Evolutionary conservation across 2,888 invertebrate species (phyloP).

Genomic region (Drosophila rellima): DNA sequence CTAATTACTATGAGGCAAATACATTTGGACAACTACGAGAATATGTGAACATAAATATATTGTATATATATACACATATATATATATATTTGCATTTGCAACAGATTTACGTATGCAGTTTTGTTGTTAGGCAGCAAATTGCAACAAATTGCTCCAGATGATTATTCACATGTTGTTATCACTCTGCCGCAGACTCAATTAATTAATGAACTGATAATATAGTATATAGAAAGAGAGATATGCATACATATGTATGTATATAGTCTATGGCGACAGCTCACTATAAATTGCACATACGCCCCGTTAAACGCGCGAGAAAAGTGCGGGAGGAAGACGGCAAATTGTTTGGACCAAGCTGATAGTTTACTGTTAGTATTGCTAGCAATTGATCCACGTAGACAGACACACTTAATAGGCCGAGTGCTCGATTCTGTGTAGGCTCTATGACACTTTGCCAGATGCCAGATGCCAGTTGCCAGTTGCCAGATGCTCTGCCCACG

Average conservation of each 20-base stretch:
- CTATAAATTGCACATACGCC: conserved; percentile 46
- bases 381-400: neutral
- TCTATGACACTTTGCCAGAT: conserved; percentile 24
- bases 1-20: conserved; percentile 31
- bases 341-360: neutral
- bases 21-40: neutral
- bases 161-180: conserved; percentile 35
- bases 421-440: conserved; percentile 1
- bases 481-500: conserved; percentile 43
- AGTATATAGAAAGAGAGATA: neutral
- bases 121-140: conserved; percentile 61
- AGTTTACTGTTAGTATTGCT: conserved; percentile 5
- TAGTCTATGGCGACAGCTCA: neutral
- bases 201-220: conserved; percentile 26
- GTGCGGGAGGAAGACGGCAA: neutral
- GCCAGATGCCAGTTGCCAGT: too few relatives aligned
- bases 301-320: conserved; percentile 22
- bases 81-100: neutral
- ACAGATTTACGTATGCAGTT: conserved; percentile 5
- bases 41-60: conserved; percentile 1
- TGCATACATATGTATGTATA: neutral
- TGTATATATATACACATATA: conserved; percentile 5
- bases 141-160: conserved; percentile 50
- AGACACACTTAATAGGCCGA: neutral
- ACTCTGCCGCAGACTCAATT: conserved; percentile 17